A percentile compares a stretch with the other conserved stretches of the same genome.
Conservation (phyloP, 2,797 vertebrate species). For the Lophius americanus region DNA sequence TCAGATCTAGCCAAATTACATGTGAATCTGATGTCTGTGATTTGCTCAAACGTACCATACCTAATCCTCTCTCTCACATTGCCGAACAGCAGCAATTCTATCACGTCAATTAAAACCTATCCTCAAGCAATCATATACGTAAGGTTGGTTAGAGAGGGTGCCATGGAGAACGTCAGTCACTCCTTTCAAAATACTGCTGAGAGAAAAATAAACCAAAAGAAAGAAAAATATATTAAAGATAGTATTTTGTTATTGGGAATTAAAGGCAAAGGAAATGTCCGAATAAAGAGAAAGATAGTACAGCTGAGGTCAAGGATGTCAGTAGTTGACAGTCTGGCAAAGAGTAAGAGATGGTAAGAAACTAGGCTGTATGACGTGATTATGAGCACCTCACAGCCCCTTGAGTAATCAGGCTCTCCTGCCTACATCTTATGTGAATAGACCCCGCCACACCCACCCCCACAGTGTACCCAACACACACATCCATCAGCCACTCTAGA, state of each 20-base stretch:
- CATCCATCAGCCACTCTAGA: constrained; percentile 28
- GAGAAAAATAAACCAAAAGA: constrained; percentile 33
- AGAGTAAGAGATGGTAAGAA: constrained; percentile 49
- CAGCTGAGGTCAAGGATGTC: too few relatives aligned
- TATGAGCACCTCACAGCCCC: constrained; percentile 61
- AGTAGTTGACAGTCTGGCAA: constrained; percentile 31
- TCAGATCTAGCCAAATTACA: too few relatives aligned
- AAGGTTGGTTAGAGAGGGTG: constrained; percentile 55
- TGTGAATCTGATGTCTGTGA: too few relatives aligned
- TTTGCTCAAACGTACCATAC: too few relatives aligned
- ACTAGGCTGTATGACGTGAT: constrained; percentile 69
- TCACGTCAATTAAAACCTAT: constrained; percentile 73
- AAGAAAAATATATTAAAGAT: too few relatives aligned
- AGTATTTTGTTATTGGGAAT: constrained; percentile 18
- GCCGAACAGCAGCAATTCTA: constrained; percentile 44
- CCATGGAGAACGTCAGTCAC: constrained; percentile 73
- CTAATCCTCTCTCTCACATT: constrained; percentile 43
- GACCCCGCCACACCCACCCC: constrained; percentile 9
- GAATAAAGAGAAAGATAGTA: too few relatives aligned
- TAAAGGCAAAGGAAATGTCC: constrained; percentile 2
- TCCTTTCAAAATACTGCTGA: constrained; percentile 39
- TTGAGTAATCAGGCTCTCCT: constrained; percentile 78
- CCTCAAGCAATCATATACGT: constrained; percentile 64
- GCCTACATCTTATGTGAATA: constrained; percentile 69
- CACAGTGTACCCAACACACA: constrained; percentile 5